Evolutionary conservation across 2,797 vertebrate genomes (phyloP), one percentile per base, ranked within the genome.

Genomic region (Scolopax bukidnonensis): DNA sequence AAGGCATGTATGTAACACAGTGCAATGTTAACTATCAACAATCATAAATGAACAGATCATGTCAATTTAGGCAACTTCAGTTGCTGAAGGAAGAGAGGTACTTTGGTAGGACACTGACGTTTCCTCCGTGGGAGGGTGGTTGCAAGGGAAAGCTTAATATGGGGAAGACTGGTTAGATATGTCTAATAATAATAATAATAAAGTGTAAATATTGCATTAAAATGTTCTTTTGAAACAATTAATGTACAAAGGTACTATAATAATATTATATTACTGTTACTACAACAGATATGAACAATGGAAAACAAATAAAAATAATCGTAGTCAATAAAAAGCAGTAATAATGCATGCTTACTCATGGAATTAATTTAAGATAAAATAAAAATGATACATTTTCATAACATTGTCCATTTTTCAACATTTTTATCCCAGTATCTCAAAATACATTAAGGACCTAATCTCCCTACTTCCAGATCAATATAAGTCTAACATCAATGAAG

Each of bases 171-270:
- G 71, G 14, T 76, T 81, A 89, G 51, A 4, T 33, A 20, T 43
- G 53, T 64, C 71, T 89, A 57, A 60, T 47, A 80, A 33, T 89
- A 57, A 60, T 47, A 80, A 33, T 38, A 76, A 4, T 70, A 0
- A 91, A 53, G n/a, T 95, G 84, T 95, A 96, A 94, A 95, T 94
- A 82, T 3, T 81, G 81, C 57, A 76, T 60, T 73, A 65, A 87
- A 76, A 43, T 48, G 47, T 76, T 77, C 16, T 32, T 61, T 79
- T 54, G 51, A 93, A 90, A 61, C 54, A 79, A 86, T 6, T 1
- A 71, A 33, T 92, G 81, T 96, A 68, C 94, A 74, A 67, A 59
- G 67, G 54, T 94, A 90, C 5, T 32, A 14, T 25, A 73, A 51
- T 27, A 64, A 20, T 50, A 60, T 48, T 71, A 41, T 45, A 16